Percentiles rank a stretch among this genome's conserved stretches.
Evolutionary conservation across 2,113 vertebrate genomes (phyloP).

Genomic region (Gambusia affinis): DNA sequence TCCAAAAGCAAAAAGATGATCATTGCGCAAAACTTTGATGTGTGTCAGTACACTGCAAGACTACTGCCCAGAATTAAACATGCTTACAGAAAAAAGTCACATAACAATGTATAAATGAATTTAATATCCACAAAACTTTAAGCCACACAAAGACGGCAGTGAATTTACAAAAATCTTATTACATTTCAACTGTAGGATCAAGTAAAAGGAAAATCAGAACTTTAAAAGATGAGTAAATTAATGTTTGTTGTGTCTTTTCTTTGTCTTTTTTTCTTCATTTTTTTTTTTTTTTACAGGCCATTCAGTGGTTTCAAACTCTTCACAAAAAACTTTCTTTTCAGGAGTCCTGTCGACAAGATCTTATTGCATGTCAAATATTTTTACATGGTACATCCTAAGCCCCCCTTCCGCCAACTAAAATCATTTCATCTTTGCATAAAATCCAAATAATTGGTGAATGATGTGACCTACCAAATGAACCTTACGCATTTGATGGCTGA

Average conservation of each 20-base stretch:
- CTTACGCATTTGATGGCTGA: slow-evolving; percentile 71
- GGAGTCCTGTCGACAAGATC: slow-evolving; percentile 55
- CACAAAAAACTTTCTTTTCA: slow-evolving; percentile 43
- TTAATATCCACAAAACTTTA: slow-evolving; percentile 50
- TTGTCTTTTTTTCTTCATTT: background rate
- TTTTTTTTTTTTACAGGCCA: slow-evolving; percentile 30
- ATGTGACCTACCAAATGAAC: slow-evolving; percentile 73
- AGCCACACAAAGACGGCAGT: slow-evolving; percentile 23
- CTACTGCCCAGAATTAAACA: slow-evolving; percentile 30
- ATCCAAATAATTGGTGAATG: slow-evolving; percentile 81
- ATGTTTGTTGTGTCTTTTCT: slow-evolving; percentile 28
- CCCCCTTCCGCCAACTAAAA: slow-evolving; percentile 69
- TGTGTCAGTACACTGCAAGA: slow-evolving; percentile 11
- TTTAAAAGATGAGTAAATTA: slow-evolving; percentile 45
- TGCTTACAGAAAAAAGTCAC: slow-evolving; percentile 34
- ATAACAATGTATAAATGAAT: slow-evolving; percentile 26
- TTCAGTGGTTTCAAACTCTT: slow-evolving; percentile 42
- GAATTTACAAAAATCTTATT: slow-evolving; percentile 36
- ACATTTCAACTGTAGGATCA: slow-evolving; percentile 41
- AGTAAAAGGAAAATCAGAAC: slow-evolving; percentile 46
- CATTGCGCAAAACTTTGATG: slow-evolving; percentile 13
- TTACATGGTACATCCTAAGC: slow-evolving; percentile 62
- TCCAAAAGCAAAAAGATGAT: slow-evolving; percentile 18
- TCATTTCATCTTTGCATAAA: slow-evolving; percentile 82
- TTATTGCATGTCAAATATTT: slow-evolving; percentile 73